phyloP scores from a whole-genome alignment of 2,888 invertebrate genomes.

The Euproctis similis region DNA sequence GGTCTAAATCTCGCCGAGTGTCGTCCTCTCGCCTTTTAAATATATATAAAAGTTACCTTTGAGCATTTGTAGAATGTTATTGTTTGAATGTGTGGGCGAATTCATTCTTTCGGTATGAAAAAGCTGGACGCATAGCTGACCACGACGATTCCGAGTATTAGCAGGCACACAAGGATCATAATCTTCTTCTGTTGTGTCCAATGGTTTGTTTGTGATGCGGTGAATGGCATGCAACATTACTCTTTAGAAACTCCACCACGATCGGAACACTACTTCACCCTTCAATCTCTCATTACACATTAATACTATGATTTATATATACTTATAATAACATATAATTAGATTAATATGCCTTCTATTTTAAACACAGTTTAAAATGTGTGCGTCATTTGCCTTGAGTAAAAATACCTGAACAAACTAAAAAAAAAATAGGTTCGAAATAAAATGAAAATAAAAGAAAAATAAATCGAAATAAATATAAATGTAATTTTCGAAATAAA shows the following conservation, averaged over 20 bases:
- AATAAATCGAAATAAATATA: constrained; percentile 60
- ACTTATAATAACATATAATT: no score
- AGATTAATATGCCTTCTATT: background rate
- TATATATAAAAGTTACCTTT: constrained; percentile 58
- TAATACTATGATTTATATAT: no score
- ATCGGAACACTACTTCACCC: constrained; percentile 25
- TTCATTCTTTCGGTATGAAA: constrained; percentile 64
- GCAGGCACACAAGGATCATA: constrained; percentile 93
- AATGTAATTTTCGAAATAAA: constrained; percentile 65
- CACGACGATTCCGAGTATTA: constrained; percentile 87
- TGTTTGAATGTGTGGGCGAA: constrained; percentile 24
- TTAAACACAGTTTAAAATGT: constrained; percentile 21
- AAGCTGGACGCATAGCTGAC: constrained; percentile 80
- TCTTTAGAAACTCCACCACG: constrained; percentile 44
- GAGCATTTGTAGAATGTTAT: constrained; percentile 47
- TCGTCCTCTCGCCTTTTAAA: constrained; percentile 37
- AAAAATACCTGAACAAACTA: background rate
- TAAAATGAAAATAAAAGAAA: constrained; percentile 42
- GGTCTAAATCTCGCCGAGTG: constrained; percentile 9
- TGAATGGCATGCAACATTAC: constrained; percentile 65
- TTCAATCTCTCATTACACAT: constrained; percentile 27
- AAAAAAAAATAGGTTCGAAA: no score
- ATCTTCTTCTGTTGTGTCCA: constrained; percentile 87
- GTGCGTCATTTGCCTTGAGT: constrained; percentile 66
- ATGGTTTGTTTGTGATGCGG: constrained; percentile 27